Conservation (phyloP, 2,113 vertebrate species). For the Patagioenas fasciata region DNA sequence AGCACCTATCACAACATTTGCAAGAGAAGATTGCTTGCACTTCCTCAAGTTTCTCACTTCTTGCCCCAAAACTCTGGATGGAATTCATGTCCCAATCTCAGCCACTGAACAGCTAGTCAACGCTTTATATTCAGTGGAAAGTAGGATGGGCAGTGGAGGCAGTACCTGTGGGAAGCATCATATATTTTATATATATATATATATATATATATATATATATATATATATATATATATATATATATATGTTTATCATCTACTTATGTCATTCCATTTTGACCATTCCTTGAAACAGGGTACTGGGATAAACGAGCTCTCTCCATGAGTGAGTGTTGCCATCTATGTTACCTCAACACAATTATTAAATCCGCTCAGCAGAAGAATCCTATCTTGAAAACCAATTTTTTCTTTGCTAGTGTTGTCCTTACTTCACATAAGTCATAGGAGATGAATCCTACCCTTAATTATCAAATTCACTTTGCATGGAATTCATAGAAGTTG, state of each 20-base stretch:
- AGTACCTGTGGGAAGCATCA: background rate
- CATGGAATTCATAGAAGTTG: background rate
- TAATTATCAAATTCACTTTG: background rate
- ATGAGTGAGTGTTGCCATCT: background rate
- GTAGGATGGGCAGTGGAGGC: conserved; percentile 11
- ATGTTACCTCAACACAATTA: background rate
- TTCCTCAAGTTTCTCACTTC: background rate
- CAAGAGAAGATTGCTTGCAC: background rate
- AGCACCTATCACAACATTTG: background rate
- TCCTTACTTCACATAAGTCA: background rate
- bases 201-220: background rate
- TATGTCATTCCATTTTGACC: background rate
- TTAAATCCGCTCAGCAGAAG: background rate
- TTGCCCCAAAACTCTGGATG: background rate
- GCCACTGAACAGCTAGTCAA: conserved; percentile 15
- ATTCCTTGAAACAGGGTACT: background rate
- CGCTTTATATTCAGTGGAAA: conserved; percentile 2
- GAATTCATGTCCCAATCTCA: conserved; percentile 6
- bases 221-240: background rate
- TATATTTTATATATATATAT: background rate
- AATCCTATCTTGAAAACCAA: background rate
- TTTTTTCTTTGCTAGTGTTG: background rate
- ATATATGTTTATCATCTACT: background rate
- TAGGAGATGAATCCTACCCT: background rate
- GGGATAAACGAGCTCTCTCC: background rate